Base-by-base conservation (phyloP, 2,888 invertebrate genomes). In the Opisthograptis luteolata region DNA sequence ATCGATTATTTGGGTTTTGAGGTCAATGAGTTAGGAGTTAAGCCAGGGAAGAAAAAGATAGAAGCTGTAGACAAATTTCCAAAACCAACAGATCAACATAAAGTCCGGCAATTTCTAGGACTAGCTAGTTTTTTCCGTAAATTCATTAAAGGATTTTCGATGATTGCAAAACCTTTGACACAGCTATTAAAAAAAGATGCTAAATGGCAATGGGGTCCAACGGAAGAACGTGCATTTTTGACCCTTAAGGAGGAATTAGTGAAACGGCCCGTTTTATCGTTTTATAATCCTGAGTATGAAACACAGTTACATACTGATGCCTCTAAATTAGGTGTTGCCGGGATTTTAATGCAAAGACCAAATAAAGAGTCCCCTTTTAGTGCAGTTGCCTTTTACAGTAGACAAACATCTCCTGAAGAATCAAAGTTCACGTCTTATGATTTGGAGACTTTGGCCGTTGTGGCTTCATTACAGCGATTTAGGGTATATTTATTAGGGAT, bases 1-100 rank as follows among this genome's bases (percentile, higher is more conserved):
- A 19, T 43, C 2, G 34, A 43, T 5, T 43, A 34, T 13, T 12
- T 43, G 3, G 34, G 43, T 1, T 35, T 19, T 7, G 28, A 35
- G 4, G 28, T 43, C 0, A 19, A 17, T 0, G 9, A 3, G 6
- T 5, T 14, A 1, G 43, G 35, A 2, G 2, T 43, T 2, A 8
- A 12, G 2, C 43, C 43, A 17, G 34, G 34, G 1, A 0, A 3
- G 1, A 19, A 4, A 2, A 43, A 43, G n/a, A 35, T 7, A 0
- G 5, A 12, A 20, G 43, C 43, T 0, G 43, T 43, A n/a, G 6
- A 13, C 1, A 2, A 19, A 1, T 43, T 43, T 25, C 12, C 17
- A 5, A 25, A 12, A n/a, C 43, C 43, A 1, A 7, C 1, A 1
- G 28, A 35, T 13, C n/a, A 13, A 0, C 43, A 43, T 3, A 4